Evolutionary conservation across 2,888 invertebrate species (phyloP), one percentile per base, ranked within the genome.

Genomic region (Parnassius smintheus): DNA sequence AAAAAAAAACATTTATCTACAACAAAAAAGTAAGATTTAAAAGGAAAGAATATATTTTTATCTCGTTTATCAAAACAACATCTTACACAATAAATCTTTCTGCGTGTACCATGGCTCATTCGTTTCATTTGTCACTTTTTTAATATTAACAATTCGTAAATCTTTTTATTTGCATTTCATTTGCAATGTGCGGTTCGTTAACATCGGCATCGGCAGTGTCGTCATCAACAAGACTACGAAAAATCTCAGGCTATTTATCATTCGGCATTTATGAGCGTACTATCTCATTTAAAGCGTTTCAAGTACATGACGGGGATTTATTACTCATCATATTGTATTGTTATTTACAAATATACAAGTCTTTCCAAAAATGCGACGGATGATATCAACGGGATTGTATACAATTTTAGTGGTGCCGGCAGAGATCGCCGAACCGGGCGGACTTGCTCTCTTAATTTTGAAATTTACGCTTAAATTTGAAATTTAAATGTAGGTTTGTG

Each of bases 221-320:
- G 55, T 48, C 55, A 56, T 56, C 59, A 50, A 18, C 59, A 25
- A 46, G 50, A 25, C 51, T 63, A 60, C 62, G 62, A 69, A 70
- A 70, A 70, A 66, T 63, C 65, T 61, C 62, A 66, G 66, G 70
- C 61, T 64, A 75, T 74, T 70, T 67, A 70, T 68, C 67, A 70
- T 70, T 66, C 59, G 64, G 68, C 72, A 67, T 72, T 70, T 68
- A 70, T 68, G 67, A 64, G 55, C 68, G 61, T 65, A 61, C 67
- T 59, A 59, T 59, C 59, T 59, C 65, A 65, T 71, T 67, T 66
- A 66, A 68, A 65, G 66, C 66, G 65, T 72, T 72, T 71, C 69
- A 73, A 73, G 71, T 66, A 69, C 72, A 61, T 63, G 65, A 67
- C 68, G 61, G 66, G 61, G 70, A 77, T 75, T 72, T 75, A 76